A percentile compares a stretch with the other conserved stretches of the same genome.
phyloP scores from a whole-genome alignment of 2,113 vertebrate species.

The Gavia stellata region DNA sequence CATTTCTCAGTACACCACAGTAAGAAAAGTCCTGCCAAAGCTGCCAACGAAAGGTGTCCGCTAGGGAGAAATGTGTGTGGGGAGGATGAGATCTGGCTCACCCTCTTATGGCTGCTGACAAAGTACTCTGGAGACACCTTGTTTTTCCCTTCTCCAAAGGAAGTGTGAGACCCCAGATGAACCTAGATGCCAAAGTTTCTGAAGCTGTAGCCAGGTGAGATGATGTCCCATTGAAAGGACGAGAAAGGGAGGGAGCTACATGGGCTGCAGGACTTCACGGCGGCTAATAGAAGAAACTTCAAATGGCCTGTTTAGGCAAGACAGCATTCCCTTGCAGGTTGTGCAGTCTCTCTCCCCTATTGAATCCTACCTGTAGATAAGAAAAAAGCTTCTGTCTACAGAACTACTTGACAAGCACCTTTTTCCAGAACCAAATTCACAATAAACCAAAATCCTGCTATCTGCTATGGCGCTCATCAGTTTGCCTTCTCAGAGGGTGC shows the following conservation, averaged over 20 bases:
- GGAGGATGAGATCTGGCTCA: background rate
- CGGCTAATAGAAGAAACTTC: background rate
- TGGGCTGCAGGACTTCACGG: background rate
- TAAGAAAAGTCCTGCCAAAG: background rate
- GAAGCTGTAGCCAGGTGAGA: background rate
- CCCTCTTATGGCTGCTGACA: background rate
- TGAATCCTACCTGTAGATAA: background rate
- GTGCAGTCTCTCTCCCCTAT: background rate
- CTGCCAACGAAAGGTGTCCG: background rate
- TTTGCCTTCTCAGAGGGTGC: background rate
- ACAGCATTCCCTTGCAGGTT: background rate
- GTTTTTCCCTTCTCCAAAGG: background rate
- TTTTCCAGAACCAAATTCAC: background rate
- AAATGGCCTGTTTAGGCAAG: background rate
- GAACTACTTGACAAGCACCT: background rate
- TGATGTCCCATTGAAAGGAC: background rate
- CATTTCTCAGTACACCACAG: background rate
- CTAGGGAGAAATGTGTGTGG: background rate
- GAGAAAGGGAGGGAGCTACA: background rate
- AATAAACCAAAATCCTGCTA: background rate
- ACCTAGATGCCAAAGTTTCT: background rate
- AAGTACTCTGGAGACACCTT: background rate
- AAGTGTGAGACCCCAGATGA: rapidly evolving
- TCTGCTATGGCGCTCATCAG: background rate
- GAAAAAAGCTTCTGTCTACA: background rate